These are phyloP conservation scores for Psammodynastes pulverulentus DNA, from an alignment of 2,113 vertebrate genomes.

Conservation along the genomic window DNA sequence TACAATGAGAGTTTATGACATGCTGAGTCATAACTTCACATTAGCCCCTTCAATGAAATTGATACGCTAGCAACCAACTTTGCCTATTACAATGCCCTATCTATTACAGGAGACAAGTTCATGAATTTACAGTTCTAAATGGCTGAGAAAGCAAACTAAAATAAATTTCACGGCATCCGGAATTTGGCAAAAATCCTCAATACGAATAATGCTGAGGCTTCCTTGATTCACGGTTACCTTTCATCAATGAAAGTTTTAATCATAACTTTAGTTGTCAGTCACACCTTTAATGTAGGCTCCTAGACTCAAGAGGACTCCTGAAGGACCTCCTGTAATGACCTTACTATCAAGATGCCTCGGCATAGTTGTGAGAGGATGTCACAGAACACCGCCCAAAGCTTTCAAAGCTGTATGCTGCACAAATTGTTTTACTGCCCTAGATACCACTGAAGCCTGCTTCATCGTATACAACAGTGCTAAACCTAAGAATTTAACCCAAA, in stretches of 20 bases:
- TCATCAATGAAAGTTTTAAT: not conserved
- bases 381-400: not conserved
- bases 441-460: not conserved
- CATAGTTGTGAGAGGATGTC: not conserved
- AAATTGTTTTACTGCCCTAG: not conserved
- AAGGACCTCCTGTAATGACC: not conserved
- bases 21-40: constrained; percentile 14
- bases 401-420: not conserved
- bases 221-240: not conserved
- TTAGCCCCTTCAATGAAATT: constrained; percentile 12
- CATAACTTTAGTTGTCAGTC: not conserved
- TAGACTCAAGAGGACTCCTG: not conserved
- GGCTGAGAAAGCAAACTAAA: not conserved
- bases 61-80: constrained; percentile 8
- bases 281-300: not conserved
- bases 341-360: not conserved
- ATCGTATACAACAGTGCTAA: not conserved
- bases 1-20: constrained; percentile 1
- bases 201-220: not conserved
- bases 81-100: constrained; percentile 1
- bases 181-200: not conserved
- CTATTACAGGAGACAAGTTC: not conserved
- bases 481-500: not conserved
- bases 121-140: not conserved
- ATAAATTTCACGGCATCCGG: not conserved